A percentile compares a stretch with the other conserved stretches of the same genome.
These are phyloP conservation scores for Ranitomeya imitator DNA, from an alignment of 2,113 vertebrate genomes.

Conservation along the genomic window DNA sequence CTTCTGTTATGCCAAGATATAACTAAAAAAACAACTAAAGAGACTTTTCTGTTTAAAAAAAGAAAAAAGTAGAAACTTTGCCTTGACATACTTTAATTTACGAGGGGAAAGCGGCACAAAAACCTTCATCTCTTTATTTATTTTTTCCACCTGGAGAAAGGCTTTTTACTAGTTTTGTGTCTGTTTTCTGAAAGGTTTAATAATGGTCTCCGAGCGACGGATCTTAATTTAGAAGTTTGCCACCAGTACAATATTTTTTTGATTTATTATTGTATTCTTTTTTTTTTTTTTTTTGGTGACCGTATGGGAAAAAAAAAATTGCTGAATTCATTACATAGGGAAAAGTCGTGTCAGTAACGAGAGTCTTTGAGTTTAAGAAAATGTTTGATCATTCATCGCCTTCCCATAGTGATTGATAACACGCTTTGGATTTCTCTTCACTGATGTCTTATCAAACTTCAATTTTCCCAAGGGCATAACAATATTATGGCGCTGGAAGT, in stretches of 20 bases:
- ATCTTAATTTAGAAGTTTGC: conserved; percentile 15
- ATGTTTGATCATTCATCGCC: conserved; percentile 28
- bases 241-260: neutral
- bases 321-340: conserved; percentile 13
- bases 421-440: conserved; percentile 15
- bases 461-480: conserved; percentile 35
- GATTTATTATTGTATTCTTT: conserved; percentile 12
- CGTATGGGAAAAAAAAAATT: conserved; percentile 12
- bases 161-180: neutral
- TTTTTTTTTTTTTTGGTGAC: conserved; percentile 45
- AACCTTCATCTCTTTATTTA: neutral
- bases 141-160: neutral
- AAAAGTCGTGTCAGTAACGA: conserved; percentile 6
- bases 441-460: conserved; percentile 39
- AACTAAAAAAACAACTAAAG: neutral
- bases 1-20: neutral
- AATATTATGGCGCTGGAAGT: conserved; percentile 30
- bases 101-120: neutral
- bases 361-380: conserved; percentile 21
- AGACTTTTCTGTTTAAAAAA: neutral
- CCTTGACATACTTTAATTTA: neutral
- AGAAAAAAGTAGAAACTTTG: neutral
- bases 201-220: neutral
- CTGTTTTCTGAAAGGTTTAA: conserved; percentile 6
- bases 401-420: conserved; percentile 28